Percentiles rank a stretch among this genome's conserved stretches.
Evolutionary conservation across 1,140 invertebrate species (phyloP).

Genomic region (Pararge aegeria): DNA sequence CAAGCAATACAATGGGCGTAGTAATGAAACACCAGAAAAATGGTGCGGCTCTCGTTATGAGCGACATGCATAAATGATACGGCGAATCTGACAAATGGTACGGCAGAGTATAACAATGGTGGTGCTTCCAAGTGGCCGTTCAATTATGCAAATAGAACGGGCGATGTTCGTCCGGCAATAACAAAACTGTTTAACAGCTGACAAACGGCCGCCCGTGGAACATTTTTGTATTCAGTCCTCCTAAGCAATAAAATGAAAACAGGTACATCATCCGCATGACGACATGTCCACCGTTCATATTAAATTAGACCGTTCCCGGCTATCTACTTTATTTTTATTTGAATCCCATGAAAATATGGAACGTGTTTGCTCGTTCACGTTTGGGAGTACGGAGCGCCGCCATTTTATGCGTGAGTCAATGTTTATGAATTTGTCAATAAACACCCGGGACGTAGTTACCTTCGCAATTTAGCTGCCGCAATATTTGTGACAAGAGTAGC

Average conservation of each 20-base stretch:
- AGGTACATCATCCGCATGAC: slow-evolving; percentile 59
- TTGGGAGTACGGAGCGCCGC: slow-evolving; percentile 45
- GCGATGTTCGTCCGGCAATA: slow-evolving; percentile 72
- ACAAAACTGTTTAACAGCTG: slow-evolving; percentile 78
- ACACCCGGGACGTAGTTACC: slow-evolving; percentile 52
- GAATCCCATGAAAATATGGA: slow-evolving; percentile 76
- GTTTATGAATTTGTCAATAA: slow-evolving; percentile 76
- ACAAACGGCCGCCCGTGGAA: slow-evolving; percentile 52
- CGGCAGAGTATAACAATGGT: slow-evolving; percentile 78
- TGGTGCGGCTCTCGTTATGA: slow-evolving; percentile 68
- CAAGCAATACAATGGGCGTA: slow-evolving; percentile 66
- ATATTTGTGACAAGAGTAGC: slow-evolving; percentile 36
- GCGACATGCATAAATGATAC: slow-evolving; percentile 78
- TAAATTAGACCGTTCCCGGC: slow-evolving; percentile 72
- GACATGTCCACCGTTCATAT: slow-evolving; percentile 65
- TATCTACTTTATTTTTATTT: slow-evolving; percentile 74
- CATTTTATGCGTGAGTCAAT: slow-evolving; percentile 65
- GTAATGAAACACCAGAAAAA: slow-evolving; percentile 77
- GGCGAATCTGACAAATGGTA: slow-evolving; percentile 77
- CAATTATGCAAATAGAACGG: slow-evolving; percentile 77
- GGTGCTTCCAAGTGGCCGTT: slow-evolving; percentile 73
- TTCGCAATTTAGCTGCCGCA: slow-evolving; percentile 48
- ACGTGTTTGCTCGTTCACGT: slow-evolving; percentile 62
- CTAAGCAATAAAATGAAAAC: slow-evolving; percentile 67
- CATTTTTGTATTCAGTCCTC: slow-evolving; percentile 62